A percentile compares a stretch with the other conserved stretches of the same genome.
Evolutionary conservation across 2,797 vertebrate genomes (phyloP).

Genomic region (Carcharodon carcharias): DNA sequence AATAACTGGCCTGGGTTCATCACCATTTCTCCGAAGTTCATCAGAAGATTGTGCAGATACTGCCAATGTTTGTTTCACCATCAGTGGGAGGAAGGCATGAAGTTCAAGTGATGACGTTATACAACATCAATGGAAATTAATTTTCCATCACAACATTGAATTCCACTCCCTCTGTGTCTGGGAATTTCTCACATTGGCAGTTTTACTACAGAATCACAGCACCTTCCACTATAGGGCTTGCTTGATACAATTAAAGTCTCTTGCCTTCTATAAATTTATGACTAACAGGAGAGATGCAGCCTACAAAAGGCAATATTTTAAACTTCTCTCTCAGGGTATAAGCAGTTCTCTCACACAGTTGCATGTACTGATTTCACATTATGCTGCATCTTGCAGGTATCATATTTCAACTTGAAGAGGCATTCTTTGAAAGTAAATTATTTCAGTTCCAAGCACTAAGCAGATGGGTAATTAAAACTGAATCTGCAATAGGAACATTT

Average conservation of each 20-base stretch:
- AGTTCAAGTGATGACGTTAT: background rate
- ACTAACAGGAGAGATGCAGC: background rate
- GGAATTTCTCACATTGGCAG: constrained; percentile 13
- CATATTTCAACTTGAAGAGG: background rate
- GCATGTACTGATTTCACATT: background rate
- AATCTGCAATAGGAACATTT: background rate
- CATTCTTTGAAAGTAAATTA: background rate
- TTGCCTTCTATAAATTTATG: background rate
- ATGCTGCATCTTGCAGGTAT: background rate
- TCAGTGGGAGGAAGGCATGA: background rate
- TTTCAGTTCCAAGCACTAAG: background rate
- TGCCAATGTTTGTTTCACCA: background rate
- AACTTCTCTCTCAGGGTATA: background rate
- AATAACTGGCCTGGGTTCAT: background rate
- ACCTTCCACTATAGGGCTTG: background rate
- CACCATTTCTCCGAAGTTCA: background rate
- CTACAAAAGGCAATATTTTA: background rate
- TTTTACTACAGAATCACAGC: background rate
- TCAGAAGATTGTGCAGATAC: background rate
- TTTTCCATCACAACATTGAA: constrained; percentile 1
- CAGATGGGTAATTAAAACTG: background rate
- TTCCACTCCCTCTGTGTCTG: background rate
- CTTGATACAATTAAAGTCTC: background rate
- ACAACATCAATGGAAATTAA: background rate
- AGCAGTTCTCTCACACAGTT: background rate